Percentiles rank a stretch among this genome's conserved stretches.
Conservation (phyloP, 2,888 invertebrate species). For the Nomada lathburiana region DNA sequence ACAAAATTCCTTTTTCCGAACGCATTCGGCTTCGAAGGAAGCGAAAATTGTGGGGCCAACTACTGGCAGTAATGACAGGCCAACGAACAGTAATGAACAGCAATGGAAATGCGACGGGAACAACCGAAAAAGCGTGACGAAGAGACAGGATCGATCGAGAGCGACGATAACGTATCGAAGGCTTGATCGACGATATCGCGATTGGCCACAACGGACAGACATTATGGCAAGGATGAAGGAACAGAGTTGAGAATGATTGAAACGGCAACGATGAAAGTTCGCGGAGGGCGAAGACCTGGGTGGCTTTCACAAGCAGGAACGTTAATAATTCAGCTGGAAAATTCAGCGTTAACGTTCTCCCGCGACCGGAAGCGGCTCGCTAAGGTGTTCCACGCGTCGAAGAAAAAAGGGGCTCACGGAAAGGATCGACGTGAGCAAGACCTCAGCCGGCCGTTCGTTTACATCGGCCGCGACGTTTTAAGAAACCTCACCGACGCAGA, state of each 20-base stretch:
- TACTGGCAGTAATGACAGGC: not conserved
- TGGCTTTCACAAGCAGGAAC: constrained; percentile 60
- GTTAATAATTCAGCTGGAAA: constrained; percentile 79
- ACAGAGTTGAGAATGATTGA: constrained; percentile 9
- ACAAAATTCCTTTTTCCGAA: too few species aligned
- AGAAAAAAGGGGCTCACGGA: constrained; percentile 37
- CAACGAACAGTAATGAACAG: not conserved
- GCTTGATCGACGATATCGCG: not conserved
- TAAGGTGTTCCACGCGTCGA: constrained; percentile 22
- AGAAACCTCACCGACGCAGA: constrained; percentile 52
- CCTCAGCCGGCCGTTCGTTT: constrained; percentile 48
- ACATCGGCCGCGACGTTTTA: constrained; percentile 57
- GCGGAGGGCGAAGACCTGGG: constrained; percentile 33
- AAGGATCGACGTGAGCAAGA: constrained; percentile 16
- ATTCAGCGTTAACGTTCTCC: constrained; percentile 73
- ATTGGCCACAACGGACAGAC: not conserved
- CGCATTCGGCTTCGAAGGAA: not conserved
- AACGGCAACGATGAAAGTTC: constrained; percentile 30
- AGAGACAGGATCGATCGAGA: constrained; percentile 34
- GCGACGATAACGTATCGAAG: constrained; percentile 35
- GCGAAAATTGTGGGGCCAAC: not conserved
- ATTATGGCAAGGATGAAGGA: not conserved
- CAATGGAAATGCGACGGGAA: not conserved
- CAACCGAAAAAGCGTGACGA: constrained; percentile 17
- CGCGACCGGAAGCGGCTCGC: constrained; percentile 59